Conservation (phyloP, 2,888 invertebrate species). For the Cerceris rybyensis region DNA sequence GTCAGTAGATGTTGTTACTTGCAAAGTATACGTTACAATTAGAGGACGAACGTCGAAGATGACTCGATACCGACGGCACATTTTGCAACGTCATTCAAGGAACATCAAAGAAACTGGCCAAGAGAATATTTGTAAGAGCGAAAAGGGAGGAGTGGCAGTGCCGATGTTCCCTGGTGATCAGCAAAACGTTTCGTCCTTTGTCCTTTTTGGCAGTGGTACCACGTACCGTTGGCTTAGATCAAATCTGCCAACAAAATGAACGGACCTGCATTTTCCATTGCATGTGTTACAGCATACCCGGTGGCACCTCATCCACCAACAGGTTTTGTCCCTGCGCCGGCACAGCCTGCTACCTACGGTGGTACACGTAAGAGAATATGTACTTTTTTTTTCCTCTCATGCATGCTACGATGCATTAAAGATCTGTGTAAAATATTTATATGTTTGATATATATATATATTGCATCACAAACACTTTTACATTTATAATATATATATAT, state of each 20-base stretch:
- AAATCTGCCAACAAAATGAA: conserved; percentile 60
- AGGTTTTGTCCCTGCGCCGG: conserved; percentile 80
- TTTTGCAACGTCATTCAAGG: conserved; percentile 54
- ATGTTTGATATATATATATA: background rate
- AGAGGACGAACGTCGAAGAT: conserved; percentile 42
- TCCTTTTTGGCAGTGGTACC: conserved; percentile 77
- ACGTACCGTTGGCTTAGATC: conserved; percentile 77
- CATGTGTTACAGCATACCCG: conserved; percentile 81
- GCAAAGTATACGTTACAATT: background rate
- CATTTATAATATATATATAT: no score
- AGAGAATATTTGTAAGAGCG: no score
- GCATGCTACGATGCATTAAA: background rate
- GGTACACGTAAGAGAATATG: conserved; percentile 68
- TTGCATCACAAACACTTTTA: no score
- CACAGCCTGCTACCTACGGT: conserved; percentile 79
- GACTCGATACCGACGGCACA: conserved; percentile 63
- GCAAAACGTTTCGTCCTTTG: conserved; percentile 54
- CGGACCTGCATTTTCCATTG: conserved; percentile 66
- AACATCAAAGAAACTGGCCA: conserved; percentile 6
- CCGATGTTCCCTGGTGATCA: conserved; percentile 13
- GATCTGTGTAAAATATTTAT: background rate
- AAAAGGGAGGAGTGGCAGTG: background rate
- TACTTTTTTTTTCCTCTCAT: conserved; percentile 28
- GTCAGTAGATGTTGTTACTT: background rate
- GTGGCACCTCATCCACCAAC: conserved; percentile 81